Evolutionary conservation across 2,797 vertebrate species (phyloP).

Genomic region (Coracias cyanogaster): DNA sequence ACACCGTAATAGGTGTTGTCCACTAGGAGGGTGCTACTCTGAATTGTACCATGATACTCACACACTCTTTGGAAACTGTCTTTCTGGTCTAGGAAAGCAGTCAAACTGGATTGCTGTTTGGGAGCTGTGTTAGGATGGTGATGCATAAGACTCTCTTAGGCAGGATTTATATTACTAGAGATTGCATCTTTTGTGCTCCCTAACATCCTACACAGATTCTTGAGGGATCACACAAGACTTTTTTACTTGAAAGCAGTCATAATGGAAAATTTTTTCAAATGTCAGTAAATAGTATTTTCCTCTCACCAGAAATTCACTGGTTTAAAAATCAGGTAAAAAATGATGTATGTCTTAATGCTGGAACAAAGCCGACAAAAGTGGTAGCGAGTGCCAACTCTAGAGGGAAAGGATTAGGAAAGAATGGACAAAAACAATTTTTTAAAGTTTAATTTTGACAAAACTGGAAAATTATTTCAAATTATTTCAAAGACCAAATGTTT

Average conservation of each 20-base stretch:
- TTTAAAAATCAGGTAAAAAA: neutral
- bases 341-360: neutral
- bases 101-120: neutral
- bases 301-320: neutral
- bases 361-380: neutral
- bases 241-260: neutral
- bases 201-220: neutral
- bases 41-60: neutral
- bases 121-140: neutral
- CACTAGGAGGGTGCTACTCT: neutral
- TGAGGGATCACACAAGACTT: neutral
- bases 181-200: neutral
- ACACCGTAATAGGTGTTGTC: neutral
- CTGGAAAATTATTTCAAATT: neutral
- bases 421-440: neutral
- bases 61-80: neutral
- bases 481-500: neutral
- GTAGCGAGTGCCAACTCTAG: accelerated
- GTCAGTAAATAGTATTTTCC: neutral
- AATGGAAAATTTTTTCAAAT: neutral
- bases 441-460: neutral
- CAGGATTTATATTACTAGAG: neutral
- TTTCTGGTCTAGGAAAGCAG: neutral
- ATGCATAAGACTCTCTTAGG: neutral
- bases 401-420: accelerated